A percentile compares a stretch with the other conserved stretches of the same genome.
Evolutionary conservation across 2,113 vertebrate species (phyloP).

Genomic region (Lathamus discolor): DNA sequence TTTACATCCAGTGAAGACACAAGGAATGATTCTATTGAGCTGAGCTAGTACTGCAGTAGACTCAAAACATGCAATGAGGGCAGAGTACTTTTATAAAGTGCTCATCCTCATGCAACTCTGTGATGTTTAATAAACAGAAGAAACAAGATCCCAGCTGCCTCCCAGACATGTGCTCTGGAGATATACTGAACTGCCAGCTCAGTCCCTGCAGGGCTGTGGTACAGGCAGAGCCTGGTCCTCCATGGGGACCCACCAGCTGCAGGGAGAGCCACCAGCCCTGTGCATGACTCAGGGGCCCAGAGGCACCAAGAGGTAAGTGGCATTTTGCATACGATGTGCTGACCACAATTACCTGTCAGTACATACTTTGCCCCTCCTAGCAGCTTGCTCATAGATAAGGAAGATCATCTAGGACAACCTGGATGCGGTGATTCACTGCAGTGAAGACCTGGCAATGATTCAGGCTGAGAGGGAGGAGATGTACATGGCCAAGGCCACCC

Average conservation of each 20-base stretch:
- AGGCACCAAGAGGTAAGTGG: neutral
- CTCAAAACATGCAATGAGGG: neutral
- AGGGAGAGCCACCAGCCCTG: neutral
- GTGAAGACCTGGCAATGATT: neutral
- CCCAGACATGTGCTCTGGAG: neutral
- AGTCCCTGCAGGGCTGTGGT: neutral
- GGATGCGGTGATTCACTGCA: neutral
- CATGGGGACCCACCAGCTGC: neutral
- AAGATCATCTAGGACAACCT: neutral
- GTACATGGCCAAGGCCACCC: neutral
- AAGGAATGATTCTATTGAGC: neutral
- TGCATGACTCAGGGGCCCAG: neutral
- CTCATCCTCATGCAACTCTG: neutral
- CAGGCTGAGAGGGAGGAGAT: neutral
- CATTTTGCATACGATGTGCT: neutral
- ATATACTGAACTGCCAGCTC: neutral
- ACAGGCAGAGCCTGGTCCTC: neutral
- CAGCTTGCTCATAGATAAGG: neutral
- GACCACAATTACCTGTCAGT: neutral
- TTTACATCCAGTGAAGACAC: neutral
- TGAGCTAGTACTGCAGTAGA: neutral
- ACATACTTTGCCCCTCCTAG: neutral
- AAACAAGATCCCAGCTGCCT: neutral
- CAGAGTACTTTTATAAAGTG: neutral
- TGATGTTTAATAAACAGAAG: neutral